Percentiles rank a stretch among this genome's conserved stretches.
These are phyloP conservation scores for Leistus spinibarbis DNA, from an alignment of 2,888 invertebrate species.

Conservation along the genomic window DNA sequence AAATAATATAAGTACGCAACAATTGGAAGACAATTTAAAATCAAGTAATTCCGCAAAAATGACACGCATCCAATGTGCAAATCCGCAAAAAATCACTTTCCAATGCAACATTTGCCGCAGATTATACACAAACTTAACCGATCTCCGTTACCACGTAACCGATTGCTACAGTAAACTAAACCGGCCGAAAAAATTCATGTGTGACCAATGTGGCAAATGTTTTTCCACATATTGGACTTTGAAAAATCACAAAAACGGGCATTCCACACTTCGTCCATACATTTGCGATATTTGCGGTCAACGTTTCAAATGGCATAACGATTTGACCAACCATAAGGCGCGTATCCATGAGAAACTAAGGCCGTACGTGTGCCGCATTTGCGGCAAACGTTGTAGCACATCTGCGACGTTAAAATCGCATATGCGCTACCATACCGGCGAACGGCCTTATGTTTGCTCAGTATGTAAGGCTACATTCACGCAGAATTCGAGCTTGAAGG, in stretches of 20 bases:
- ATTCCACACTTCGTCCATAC: conserved; percentile 17
- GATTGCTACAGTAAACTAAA: conserved; percentile 23
- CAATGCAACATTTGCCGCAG: conserved; percentile 21
- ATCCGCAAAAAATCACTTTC: conserved; percentile 5
- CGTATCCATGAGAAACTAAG: conserved; percentile 33
- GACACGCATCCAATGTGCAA: not conserved
- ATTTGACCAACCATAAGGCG: conserved; percentile 28
- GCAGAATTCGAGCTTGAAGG: conserved; percentile 33
- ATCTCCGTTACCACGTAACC: conserved; percentile 14
- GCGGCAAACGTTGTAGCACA: conserved; percentile 33
- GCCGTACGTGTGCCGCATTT: conserved; percentile 33
- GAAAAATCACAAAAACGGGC: conserved; percentile 16
- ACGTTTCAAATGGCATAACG: conserved; percentile 28
- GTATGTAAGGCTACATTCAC: conserved; percentile 36
- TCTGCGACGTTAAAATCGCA: conserved; percentile 34
- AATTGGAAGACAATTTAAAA: not conserved
- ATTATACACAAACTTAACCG: conserved; percentile 15
- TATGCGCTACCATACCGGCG: conserved; percentile 31
- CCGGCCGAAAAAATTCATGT: conserved; percentile 21
- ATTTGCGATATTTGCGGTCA: conserved; percentile 39
- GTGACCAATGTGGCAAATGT: conserved; percentile 23
- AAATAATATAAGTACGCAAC: no score
- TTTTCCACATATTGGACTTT: conserved; percentile 8
- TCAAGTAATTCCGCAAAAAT: not conserved
- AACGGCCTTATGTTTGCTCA: conserved; percentile 27